Evolutionary conservation across 35 echinoderm and acorn worm species (phyloP).

Genomic region (Stichopus chloronotus): DNA sequence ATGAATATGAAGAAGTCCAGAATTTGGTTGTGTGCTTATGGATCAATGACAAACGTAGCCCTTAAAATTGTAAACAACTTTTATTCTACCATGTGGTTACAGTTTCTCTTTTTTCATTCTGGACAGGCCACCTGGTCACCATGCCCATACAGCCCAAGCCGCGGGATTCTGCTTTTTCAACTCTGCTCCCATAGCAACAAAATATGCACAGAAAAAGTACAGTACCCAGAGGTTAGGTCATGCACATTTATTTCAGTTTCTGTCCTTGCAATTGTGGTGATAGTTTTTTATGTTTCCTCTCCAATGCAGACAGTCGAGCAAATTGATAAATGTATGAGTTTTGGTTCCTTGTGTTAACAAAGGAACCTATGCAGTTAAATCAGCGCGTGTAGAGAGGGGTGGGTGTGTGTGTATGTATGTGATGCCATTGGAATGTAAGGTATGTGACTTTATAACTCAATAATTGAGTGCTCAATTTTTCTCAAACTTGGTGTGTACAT

Average conservation of each 20-base stretch:
- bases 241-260: not conserved
- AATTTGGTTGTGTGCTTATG: no score
- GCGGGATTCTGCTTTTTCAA: conserved; percentile 99
- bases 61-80: not conserved
- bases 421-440: no score
- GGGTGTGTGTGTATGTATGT: no score
- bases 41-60: no score
- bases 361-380: no score
- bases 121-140: conserved; percentile 94
- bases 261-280: not conserved
- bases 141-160: conserved; percentile 70
- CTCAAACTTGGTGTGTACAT: no score
- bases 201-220: conserved; percentile 84
- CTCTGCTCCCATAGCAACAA: conserved; percentile 83
- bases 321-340: no score
- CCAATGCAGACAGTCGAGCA: not conserved
- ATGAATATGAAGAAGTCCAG: not conserved
- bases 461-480: no score
- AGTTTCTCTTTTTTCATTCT: not conserved
- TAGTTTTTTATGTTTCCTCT: not conserved
- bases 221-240: conserved; percentile 66
- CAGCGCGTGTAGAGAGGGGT: no score
- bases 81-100: not conserved
- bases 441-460: no score
- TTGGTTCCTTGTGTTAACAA: no score